Base-by-base conservation (phyloP, 2,888 invertebrate genomes). In the Oxytorus armatus region DNA sequence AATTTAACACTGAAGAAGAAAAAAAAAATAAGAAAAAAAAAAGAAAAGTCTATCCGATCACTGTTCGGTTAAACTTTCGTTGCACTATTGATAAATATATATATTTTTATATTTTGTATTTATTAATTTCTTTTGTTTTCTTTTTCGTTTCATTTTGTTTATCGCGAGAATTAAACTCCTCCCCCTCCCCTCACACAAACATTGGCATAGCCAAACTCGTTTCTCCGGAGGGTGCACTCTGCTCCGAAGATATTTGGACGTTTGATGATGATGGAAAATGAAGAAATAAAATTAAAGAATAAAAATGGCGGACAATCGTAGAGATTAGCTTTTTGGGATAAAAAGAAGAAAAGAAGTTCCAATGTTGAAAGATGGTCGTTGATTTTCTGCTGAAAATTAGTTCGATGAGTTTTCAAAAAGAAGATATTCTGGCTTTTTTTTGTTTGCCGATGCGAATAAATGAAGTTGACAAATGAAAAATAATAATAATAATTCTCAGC, bases 401-500 rank as follows among this genome's bases (percentile, higher is more conserved):
- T 53, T 69, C 1, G 3, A 57, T 69, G 14, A 1, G 16, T 39
- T 68, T 36, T 14, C 21, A 23, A 42, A 11, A 21, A 33, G n/a
- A 36, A 49, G 36, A 51, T 33, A 51, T 51, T 66, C 51, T 51
- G 49, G 66, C 53, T 42, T 68, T 68, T n/a, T n/a, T 68, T 53
- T 68, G 39, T 68, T 25, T 51, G 53, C 68, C 42, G 53, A 55
- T 53, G 25, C 68, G 51, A 68, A 53, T 53, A n/a, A n/a, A n/a
- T n/a, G n/a, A n/a, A n/a, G n/a, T n/a, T n/a, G n/a, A n/a, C n/a
- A n/a, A n/a, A 51, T 2, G 21, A 61, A 23, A 59, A 59, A 36
- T 36, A 49, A 36, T 16, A 18, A 16, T 63, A 61, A 68, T 72
- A 76, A 72, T 79, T 66, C 63, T 75, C 83, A 75, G 75, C 82